Evolutionary conservation across 2,888 invertebrate genomes (phyloP), one percentile per base, ranked within the genome.

Genomic region (Beris chalybata): DNA sequence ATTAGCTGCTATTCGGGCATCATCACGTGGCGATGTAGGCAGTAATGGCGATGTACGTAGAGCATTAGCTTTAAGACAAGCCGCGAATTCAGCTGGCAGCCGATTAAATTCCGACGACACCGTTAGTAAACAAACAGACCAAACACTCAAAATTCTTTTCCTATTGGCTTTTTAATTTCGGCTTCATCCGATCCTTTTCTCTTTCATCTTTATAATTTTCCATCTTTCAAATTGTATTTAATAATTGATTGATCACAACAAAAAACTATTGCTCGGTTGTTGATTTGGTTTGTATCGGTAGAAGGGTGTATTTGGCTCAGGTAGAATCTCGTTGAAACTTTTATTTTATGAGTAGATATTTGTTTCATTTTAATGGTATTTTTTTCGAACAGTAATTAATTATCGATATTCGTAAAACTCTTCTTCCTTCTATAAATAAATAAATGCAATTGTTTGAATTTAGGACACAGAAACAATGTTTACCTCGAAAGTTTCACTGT

Each of bases 1-100:
- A 71, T 81, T 93, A 75, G 90, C 89, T 65, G 91, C 92, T 65
- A 92, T 93, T 72, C 88, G 89, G 77, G 89, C 92, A 68, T 85
- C 88, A 66, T 90, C 90, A 67, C 86, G 91, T 73, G 87, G 87
- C 61, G 92, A 90, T 65, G 82, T 93, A 75, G 88, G 84, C 76
- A 90, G 90, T 65, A 91, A 91, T 76, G 86, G 86, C 9, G 92
- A 92, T 76, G 88, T 91, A 76, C 85, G 89, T 76, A 84, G 82
- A 72, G 83, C 82, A 71, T 76, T 83, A 68, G 84, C 84, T 72
- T 80, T 84, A 54, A 82, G 85, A 74, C 81, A 84, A 68, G 85
- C 85, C 15, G 83, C 82, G 32, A 83, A 84, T 70, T 87, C 87
- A 73, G 75, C 85, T 38, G 83, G 84, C 58, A 84, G 85, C 67